Evolutionary conservation across 2,113 vertebrate genomes (phyloP), one percentile per base, ranked within the genome.

Genomic region (Hyla sarda): DNA sequence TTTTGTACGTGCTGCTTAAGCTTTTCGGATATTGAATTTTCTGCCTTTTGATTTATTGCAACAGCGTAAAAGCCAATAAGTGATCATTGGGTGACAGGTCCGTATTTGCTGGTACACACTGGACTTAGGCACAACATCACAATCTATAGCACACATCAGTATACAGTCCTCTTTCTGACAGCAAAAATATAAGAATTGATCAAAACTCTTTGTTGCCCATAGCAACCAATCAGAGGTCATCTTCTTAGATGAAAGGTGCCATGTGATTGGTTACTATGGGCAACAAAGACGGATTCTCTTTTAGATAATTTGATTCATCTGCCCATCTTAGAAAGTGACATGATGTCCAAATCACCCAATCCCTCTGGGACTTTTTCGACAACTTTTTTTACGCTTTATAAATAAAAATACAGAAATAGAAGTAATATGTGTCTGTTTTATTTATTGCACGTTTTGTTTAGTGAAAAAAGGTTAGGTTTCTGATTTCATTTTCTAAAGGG

Each of bases 321-420:
- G 3, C 41, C 8, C 41, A 41, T n/a, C n/a, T n/a, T n/a, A n/a
- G n/a, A n/a, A n/a, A n/a, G n/a, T n/a, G n/a, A n/a, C n/a, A n/a
- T n/a, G n/a, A n/a, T n/a, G n/a, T n/a, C n/a, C 58, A 72, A 74
- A 30, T 30, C 25, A 25, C 73, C 73, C 73, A 34, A 67, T 28
- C 32, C 30, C 69, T 52, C 21, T 79, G 58, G 62, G 34, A 45
- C 28, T 67, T 67, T 67, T 86, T 34, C 80, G 56, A 30, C n/a
- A 41, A 72, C 50, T 86, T 86, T 84, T n/a, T 79, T 58, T 80
- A 86, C 48, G 84, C 84, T 86, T 86, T 86, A 73, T 81, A 86
- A 86, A 86, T 86, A 86, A 86, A n/a, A 86, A 45, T 65, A 41
- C 10, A 73, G 16, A 75, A 28, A 10, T 60, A 37, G 25, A 62